phyloP scores from a whole-genome alignment of 1,140 invertebrate species.

The Drosophila miranda region DNA sequence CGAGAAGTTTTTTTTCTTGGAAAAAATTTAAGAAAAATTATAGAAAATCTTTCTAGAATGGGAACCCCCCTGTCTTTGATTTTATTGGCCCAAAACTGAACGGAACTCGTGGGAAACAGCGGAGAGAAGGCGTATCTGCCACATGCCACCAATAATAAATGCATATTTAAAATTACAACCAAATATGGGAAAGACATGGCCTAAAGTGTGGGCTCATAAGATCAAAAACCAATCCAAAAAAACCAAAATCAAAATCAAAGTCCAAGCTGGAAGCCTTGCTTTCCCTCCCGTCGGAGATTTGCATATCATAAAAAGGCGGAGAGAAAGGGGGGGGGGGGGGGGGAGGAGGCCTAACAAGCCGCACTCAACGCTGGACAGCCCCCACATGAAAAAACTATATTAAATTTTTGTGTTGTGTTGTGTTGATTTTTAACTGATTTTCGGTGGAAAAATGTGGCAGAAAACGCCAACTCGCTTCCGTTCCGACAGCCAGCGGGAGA shows the following conservation, averaged over 20 bases:
- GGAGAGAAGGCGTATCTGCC: too few species aligned
- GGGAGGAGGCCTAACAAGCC: slow-evolving; percentile 5
- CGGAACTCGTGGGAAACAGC: too few species aligned
- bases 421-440: slow-evolving; percentile 25
- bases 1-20: too few species aligned
- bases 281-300: slow-evolving; percentile 50
- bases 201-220: slow-evolving; percentile 38
- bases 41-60: too few species aligned
- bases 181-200: slow-evolving; percentile 40
- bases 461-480: slow-evolving; percentile 68
- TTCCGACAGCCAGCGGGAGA: slow-evolving; percentile 12
- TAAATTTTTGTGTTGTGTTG: slow-evolving; percentile 9
- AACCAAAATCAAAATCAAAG: slow-evolving; percentile 4
- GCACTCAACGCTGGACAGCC: slow-evolving; percentile 14
- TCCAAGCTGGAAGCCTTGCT: slow-evolving; percentile 31
- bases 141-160: slow-evolving; percentile 47
- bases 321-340: neutral
- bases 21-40: too few species aligned
- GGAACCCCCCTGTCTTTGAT: too few species aligned
- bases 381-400: slow-evolving; percentile 54
- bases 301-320: slow-evolving; percentile 33
- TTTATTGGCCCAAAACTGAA: too few species aligned
- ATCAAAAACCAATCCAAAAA: slow-evolving; percentile 22
- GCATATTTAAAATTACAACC: slow-evolving; percentile 57
- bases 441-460: slow-evolving; percentile 53